Base-by-base conservation (phyloP, 2,888 invertebrate species). In the Bellardia pandia region DNA sequence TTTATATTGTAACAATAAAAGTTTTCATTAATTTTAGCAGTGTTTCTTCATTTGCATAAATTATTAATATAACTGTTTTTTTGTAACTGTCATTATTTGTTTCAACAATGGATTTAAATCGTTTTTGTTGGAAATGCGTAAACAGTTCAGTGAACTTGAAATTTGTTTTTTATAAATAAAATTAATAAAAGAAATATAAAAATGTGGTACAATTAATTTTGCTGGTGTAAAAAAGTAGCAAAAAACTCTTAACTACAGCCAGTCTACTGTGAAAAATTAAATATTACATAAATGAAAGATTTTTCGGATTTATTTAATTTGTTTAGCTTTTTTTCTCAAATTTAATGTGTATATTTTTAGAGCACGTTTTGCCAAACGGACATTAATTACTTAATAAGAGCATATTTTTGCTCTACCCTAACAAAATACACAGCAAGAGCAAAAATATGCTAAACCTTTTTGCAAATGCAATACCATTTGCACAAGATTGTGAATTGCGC, bases 131-230 rank as follows among this genome's bases (percentile, higher is more conserved):
- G 5, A 72, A 72, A 66, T 56, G 71, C 30, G 42, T 62, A 45
- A 82, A 33, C 53, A 83, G 83, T 83, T 83, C 83, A 83, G 30
- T 77, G 77, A 83, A 83, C 83, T 77, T 77, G 76, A 76, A 45
- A 14, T 60, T 37, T 51, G 9, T 82, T 51, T 68, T 74, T 13
- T 45, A 45, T 45, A 33, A 56, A 45, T 7, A 37, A 33, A 56
- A 45, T 7, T n/a, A 16, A 42, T 51, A 40, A 37, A 48, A 3
- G n/a, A 62, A 23, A 69, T 51, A 60, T 37, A 23, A 66, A 7
- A 72, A 77, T 66, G 40, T 42, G n/a, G 53, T 53, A 3, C 37
- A 64, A 23, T 11, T 3, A 76, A 76, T 9, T 23, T 23, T 16
- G 13, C 33, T 16, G 51, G 33, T 30, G 30, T n/a, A 33, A 74